Base-by-base conservation (phyloP, 2,113 vertebrate species). In the Carollia perspicillata region DNA sequence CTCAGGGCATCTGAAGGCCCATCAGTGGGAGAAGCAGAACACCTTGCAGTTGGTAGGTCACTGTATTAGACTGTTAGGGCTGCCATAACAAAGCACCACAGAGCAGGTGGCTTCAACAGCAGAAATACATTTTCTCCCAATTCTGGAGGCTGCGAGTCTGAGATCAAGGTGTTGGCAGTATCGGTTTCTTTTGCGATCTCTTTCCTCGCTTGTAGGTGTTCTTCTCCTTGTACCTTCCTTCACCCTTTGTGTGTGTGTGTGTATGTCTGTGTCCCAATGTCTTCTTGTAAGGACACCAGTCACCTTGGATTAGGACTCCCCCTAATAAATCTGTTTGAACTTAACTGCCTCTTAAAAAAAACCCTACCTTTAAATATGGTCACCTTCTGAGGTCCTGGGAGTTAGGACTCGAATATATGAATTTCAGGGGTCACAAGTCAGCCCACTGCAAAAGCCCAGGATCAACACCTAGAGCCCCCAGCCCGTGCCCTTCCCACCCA, bases 1-100 rank as follows among this genome's bases (percentile, higher is more conserved):
- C 35, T 44, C 1, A 0, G 30, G n/a, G 8, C 11, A 4, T 4
- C 7, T 0, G 8, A 58, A 37, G 35, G 20, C 40, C 58, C 1
- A 3, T 58, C 6, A 14, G 20, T 1, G 12, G 49, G 42, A n/a
- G 18, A 63, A 7, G 49, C 55, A 37, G 37, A 40, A 13, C 8
- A 8, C 0, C 2, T 8, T 7, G 16, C 23, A 8, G 20, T 12
- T 0, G 14, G 22, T 53, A 18, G 60, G 51, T 35, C 30, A 11
- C 69, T 13, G 0, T 33, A 0, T 2, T 23, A 53, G 30, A 2
- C 10, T 8, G 12, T 78, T 0, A 2, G 16, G 33, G 26, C 33
- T 33, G 30, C 47, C 1, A 0, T 13, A 33, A 28, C 55, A 11
- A 22, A 51, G 35, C 10, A 0, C 10, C 71, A 16, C 18, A n/a